Base-by-base conservation (phyloP, 1,140 invertebrate genomes). In the Sycophila sp. region DNA sequence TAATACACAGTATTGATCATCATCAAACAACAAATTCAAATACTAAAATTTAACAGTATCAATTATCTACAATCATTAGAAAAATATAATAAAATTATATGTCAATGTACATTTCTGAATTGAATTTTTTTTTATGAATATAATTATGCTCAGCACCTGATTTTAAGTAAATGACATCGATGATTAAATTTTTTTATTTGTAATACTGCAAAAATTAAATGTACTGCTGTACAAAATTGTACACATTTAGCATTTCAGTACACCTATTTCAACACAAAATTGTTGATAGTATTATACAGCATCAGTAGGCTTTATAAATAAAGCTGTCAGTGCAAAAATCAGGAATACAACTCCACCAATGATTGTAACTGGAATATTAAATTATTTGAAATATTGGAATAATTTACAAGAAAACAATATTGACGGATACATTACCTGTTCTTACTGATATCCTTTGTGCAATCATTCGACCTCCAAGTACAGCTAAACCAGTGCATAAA, bases 401-500 rank as follows among this genome's bases (percentile, higher is more conserved):
- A n/a, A n/a, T n/a, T n/a, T n/a, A n/a, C n/a, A n/a, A n/a, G n/a
- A n/a, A n/a, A n/a, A n/a, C n/a, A n/a, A n/a, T n/a, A n/a, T n/a
- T n/a, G n/a, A n/a, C n/a, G n/a, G n/a, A n/a, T n/a, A n/a, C n/a
- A n/a, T n/a, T 85, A 95, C 94, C 94, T 84, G 94, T 95, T 86
- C 92, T 82, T 6, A 96, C 95, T 73, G 97, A 99, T 83, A 99
- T 99, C 87, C 91, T 95, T 83, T 98, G 94, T 53, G 98, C 96
- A 68, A 99, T 93, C 85, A 99, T 94, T 76, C 96, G 88, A 8
- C 98, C 98, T 19, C 97, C 97, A 72, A 99, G 88, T 47, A 99
- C 98, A 77, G 98, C 98, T 74, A 99, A 86, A 15, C 96, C 96
- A 10, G 98, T 99, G 87, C 98, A 99, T 58, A 98, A 87, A 8